Base-by-base conservation (phyloP, 2,797 vertebrate genomes). In the Oophaga sylvatica region DNA sequence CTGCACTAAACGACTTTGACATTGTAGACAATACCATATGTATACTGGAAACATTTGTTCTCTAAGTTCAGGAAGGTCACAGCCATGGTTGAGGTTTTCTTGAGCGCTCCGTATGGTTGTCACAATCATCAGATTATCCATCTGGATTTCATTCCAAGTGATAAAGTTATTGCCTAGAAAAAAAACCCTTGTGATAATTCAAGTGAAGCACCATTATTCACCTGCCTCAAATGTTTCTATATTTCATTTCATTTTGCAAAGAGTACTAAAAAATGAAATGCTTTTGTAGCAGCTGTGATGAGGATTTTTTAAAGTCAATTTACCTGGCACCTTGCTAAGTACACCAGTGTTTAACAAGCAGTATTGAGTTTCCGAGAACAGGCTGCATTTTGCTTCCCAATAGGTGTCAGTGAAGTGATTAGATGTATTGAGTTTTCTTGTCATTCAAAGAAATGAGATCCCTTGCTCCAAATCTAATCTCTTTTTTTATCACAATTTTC, bases 401-500 rank as follows among this genome's bases (percentile, higher is more conserved):
- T 92, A 91, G 93, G 89, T 89, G 91, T 93, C 92, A 90, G 90
- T 88, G 90, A 94, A 90, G 93, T 93, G 90, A 93, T 94, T 93
- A 92, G 92, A 91, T 93, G 90, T 92, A 94, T 92, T 93, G 93
- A 95, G 93, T 92, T 94, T 90, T 91, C 86, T 78, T 94, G 90
- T 93, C 92, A 92, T 92, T 94, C 93, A 93, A 90, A 93, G 91
- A 90, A 92, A 92, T 88, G 85, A 92, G 91, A 92, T 91, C 92
- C 92, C 93, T 87, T 67, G 79, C 80, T 89, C 70, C 62, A 86
- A 79, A 82, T 86, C 80, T 82, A 89, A 89, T 93, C 85, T 94
- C 92, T 92, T 92, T 76, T 53, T 94, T 94, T 91, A 94, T 94
- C 94, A 94, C 94, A 95, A 90, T 94, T 95, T 94, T 93, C 93